Percentiles rank a stretch among this genome's conserved stretches.
phyloP scores from a whole-genome alignment of 1,140 invertebrate species.

The Dinoponera quadriceps region DNA sequence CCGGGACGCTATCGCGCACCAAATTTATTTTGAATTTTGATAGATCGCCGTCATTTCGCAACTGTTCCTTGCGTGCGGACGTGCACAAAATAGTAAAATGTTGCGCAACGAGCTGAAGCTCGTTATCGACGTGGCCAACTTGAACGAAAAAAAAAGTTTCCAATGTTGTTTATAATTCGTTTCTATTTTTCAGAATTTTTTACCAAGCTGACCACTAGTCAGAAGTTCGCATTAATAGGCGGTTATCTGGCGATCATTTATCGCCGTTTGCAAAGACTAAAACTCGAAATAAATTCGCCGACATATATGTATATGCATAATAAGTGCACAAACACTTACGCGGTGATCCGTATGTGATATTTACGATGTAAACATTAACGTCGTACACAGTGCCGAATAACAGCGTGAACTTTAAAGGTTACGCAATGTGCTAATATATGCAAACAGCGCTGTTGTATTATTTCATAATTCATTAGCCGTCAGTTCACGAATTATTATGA shows the following conservation, averaged over 20 bases:
- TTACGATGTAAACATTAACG: not conserved
- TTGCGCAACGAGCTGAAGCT: slow-evolving; percentile 42
- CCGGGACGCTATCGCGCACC: slow-evolving; percentile 9
- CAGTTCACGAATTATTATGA: no score
- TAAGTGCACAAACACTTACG: not conserved
- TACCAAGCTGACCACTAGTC: no score
- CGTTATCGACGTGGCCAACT: slow-evolving; percentile 3
- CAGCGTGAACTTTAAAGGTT: not conserved
- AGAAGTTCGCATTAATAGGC: no score
- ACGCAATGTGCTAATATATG: no score
- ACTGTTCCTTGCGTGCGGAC: slow-evolving; percentile 49
- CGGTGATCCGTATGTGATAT: not conserved
- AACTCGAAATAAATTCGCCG: slow-evolving; percentile 12
- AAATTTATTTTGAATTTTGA: slow-evolving; percentile 54
- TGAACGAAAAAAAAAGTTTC: no score
- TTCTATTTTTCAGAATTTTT: no score
- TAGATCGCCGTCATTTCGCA: slow-evolving; percentile 40
- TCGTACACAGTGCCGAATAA: not conserved
- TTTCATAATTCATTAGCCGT: no score
- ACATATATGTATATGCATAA: no score
- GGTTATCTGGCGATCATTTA: no score
- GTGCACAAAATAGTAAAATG: not conserved
- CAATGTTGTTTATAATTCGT: no score
- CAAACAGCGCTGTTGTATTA: no score
- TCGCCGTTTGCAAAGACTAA: not conserved